Evolutionary conservation across 2,888 invertebrate species (phyloP).

Genomic region (Cyaniris semiargus): DNA sequence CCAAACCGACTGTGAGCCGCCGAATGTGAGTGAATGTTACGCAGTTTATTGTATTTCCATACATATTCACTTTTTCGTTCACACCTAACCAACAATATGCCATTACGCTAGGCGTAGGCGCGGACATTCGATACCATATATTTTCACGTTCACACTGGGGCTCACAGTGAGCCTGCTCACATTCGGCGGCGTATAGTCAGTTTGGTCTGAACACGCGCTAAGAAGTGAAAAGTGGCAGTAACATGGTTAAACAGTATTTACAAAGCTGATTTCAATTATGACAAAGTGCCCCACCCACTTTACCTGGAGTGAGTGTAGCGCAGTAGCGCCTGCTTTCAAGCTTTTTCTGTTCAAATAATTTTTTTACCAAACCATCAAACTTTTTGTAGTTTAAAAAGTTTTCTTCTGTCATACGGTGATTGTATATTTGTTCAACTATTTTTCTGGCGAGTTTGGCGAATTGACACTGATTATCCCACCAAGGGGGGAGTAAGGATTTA

Average conservation of each 20-base stretch:
- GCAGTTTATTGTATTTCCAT: no score
- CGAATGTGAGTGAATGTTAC: no score
- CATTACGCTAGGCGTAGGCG: no score
- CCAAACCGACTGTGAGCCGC: no score
- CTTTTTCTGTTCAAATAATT: conserved; percentile 1
- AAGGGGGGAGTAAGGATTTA: not conserved
- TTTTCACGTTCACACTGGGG: no score
- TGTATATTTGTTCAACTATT: not conserved
- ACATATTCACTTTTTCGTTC: no score
- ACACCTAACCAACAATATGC: no score
- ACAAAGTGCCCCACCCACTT: not conserved
- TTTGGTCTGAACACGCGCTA: no score
- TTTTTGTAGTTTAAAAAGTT: not conserved
- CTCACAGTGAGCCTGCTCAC: no score
- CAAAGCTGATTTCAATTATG: not conserved
- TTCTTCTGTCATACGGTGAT: not conserved
- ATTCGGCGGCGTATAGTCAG: no score
- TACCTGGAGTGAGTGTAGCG: not conserved
- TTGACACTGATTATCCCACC: conserved; percentile 2
- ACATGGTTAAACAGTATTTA: not conserved
- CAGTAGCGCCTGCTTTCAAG: not conserved
- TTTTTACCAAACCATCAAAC: not conserved
- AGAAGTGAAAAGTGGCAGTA: no score
- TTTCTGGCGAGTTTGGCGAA: not conserved
- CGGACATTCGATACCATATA: no score